phyloP scores from a whole-genome alignment of 2,888 invertebrate genomes.

The Rhodophaea formosa region DNA sequence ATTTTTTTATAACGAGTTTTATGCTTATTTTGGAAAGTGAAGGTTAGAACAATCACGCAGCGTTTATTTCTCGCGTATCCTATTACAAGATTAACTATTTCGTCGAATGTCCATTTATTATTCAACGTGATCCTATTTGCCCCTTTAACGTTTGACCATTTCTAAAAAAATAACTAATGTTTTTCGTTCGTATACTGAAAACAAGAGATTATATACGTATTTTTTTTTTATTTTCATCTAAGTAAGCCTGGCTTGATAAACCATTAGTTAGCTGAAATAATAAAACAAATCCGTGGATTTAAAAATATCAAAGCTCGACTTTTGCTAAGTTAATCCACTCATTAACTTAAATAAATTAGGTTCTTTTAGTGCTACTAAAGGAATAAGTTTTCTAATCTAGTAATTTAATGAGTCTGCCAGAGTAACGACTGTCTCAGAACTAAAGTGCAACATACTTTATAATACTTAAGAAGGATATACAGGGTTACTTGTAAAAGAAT shows the following conservation, averaged over 20 bases:
- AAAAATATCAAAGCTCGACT: background rate
- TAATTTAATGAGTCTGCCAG: background rate
- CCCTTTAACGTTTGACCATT: too few species aligned
- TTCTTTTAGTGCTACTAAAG: background rate
- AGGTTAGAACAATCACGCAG: constrained; percentile 64
- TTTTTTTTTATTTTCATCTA: too few species aligned
- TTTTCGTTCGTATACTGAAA: too few species aligned
- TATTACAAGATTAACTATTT: too few species aligned
- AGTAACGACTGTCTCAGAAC: background rate
- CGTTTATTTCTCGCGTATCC: constrained; percentile 67
- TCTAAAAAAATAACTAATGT: too few species aligned
- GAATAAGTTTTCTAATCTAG: background rate
- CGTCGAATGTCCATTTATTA: too few species aligned
- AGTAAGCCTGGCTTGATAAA: background rate
- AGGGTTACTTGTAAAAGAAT: too few species aligned
- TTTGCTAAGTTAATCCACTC: background rate
- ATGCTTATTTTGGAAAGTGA: too few species aligned
- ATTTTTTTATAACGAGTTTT: too few species aligned
- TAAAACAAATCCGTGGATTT: background rate
- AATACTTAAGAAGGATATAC: background rate
- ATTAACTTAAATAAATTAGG: background rate
- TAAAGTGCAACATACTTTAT: background rate
- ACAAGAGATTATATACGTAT: too few species aligned
- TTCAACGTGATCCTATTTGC: too few species aligned
- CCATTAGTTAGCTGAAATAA: background rate